These are phyloP conservation scores for Petrophora chlorosata DNA, from an alignment of 2,888 invertebrate species.

Conservation along the genomic window DNA sequence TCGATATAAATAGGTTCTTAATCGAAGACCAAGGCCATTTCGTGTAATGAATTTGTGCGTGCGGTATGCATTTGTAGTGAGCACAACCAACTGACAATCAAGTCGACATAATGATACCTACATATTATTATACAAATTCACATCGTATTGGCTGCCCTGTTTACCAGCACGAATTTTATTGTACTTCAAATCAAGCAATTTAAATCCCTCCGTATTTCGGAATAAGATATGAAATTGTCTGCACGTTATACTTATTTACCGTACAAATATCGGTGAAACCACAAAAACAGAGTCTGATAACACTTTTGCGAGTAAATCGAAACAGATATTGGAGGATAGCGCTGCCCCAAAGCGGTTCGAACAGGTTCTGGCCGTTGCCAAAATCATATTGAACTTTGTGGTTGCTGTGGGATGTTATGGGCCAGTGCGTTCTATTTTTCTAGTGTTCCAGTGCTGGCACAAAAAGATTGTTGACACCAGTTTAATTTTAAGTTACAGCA, in stretches of 20 bases:
- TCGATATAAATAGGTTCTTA: too few relatives aligned
- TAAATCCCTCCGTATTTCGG: neutral
- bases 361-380: slow-evolving; percentile 15
- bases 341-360: slow-evolving; percentile 37
- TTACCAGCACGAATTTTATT: slow-evolving; percentile 7
- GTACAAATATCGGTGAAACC: slow-evolving; percentile 17
- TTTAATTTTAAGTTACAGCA: too few relatives aligned
- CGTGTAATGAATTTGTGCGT: too few relatives aligned
- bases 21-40: too few relatives aligned
- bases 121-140: too few relatives aligned
- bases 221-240: slow-evolving; percentile 4
- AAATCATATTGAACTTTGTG: slow-evolving; percentile 14
- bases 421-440: neutral
- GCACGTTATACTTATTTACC: slow-evolving; percentile 12
- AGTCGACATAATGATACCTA: too few relatives aligned
- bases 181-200: neutral
- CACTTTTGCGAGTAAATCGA: slow-evolving; percentile 39
- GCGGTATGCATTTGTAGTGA: too few relatives aligned
- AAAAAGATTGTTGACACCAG: neutral
- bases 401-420: slow-evolving; percentile 1
- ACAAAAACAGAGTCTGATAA: slow-evolving; percentile 29
- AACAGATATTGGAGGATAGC: slow-evolving; percentile 41
- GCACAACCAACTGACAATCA: too few relatives aligned
- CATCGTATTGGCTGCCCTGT: neutral
- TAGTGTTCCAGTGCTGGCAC: neutral